A percentile compares a stretch with the other conserved stretches of the same genome.
Conservation (phyloP, 1,140 invertebrate species). For the silkworm (Bombyx mori) region DNA sequence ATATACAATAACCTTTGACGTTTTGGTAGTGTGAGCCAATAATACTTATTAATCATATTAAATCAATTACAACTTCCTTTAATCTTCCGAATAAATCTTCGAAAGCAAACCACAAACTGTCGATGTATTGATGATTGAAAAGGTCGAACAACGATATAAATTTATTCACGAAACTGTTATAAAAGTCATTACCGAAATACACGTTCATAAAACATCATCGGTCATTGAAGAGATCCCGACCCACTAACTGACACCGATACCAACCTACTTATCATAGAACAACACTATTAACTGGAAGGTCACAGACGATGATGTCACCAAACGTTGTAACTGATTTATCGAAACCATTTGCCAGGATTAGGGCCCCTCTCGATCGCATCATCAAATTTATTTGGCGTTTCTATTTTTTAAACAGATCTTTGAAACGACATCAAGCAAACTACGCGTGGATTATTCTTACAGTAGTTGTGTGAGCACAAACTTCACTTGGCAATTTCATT, state of each 20-base stretch:
- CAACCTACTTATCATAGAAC: slow-evolving; percentile 31
- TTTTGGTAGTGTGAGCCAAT: no score
- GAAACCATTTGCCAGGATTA: slow-evolving; percentile 47
- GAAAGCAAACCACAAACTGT: no score
- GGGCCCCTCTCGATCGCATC: slow-evolving; percentile 19
- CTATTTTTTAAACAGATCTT: neutral
- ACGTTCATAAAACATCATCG: slow-evolving; percentile 23
- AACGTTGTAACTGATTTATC: slow-evolving; percentile 53
- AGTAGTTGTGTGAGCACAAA: no score
- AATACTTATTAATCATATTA: no score
- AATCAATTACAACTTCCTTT: no score
- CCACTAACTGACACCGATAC: slow-evolving; percentile 9
- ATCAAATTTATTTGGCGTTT: neutral
- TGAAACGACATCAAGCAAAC: neutral
- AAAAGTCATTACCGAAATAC: slow-evolving; percentile 14
- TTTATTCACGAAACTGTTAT: neutral
- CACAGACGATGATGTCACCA: slow-evolving; percentile 55
- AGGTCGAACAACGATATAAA: neutral
- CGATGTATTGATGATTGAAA: neutral
- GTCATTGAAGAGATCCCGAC: slow-evolving; percentile 18
- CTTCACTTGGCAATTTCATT: no score
- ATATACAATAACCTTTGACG: no score
- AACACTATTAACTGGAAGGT: slow-evolving; percentile 53
- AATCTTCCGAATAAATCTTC: no score
- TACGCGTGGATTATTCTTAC: no score